Evolutionary conservation across 2,888 invertebrate genomes (phyloP).

Genomic region (Pristionchus maxplancki): DNA sequence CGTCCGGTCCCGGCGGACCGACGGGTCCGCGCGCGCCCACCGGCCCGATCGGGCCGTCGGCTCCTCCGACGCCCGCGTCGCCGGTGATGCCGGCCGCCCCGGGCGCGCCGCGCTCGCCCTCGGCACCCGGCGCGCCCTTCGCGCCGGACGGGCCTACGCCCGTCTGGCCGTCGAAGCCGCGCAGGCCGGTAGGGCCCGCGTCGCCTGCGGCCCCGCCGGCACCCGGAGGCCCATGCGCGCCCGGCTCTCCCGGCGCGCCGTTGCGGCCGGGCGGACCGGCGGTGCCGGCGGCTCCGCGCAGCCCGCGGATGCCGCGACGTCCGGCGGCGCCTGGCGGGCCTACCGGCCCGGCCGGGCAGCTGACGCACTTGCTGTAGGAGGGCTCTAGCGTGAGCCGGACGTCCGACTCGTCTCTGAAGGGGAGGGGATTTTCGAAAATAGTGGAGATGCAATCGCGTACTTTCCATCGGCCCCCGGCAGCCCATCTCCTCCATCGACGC

Average conservation of each 20-base stretch:
- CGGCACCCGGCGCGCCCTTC: constrained; percentile 54
- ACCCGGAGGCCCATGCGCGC: constrained; percentile 18
- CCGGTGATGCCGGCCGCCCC: constrained; percentile 53
- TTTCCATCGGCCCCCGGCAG: not conserved
- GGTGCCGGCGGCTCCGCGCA: constrained; percentile 28
- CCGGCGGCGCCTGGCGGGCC: constrained; percentile 65
- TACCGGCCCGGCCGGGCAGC: constrained; percentile 66
- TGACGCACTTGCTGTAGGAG: constrained; percentile 24
- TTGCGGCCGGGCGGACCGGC: constrained; percentile 41
- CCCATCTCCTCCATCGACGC: constrained; percentile 28
- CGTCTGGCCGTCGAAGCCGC: constrained; percentile 41
- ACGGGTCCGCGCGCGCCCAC: constrained; percentile 64
- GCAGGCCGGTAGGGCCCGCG: not conserved
- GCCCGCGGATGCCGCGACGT: constrained; percentile 52
- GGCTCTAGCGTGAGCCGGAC: not conserved
- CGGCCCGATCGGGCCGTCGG: constrained; percentile 58
- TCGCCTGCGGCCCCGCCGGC: constrained; percentile 16
- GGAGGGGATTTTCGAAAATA: not conserved
- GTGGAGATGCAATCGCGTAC: not conserved
- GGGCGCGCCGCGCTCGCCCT: constrained; percentile 48
- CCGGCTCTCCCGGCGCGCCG: constrained; percentile 43
- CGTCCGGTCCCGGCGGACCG: constrained; percentile 64
- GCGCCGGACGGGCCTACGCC: constrained; percentile 1
- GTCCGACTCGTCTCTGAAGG: constrained; percentile 24
- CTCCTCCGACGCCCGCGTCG: constrained; percentile 55